Conservation (phyloP, 2,797 vertebrate species). For the Pantherophis alleghaniensis region DNA sequence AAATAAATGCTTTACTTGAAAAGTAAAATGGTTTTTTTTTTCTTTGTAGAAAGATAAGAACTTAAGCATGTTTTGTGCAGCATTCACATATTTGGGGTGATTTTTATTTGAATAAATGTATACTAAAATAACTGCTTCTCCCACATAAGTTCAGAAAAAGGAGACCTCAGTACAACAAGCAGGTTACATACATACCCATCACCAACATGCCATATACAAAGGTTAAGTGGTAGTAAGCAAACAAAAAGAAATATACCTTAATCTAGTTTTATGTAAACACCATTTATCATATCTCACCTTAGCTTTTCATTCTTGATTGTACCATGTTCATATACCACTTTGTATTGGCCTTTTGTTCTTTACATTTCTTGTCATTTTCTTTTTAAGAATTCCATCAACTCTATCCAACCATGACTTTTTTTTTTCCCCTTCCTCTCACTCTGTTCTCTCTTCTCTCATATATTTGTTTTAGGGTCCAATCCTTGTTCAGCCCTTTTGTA, state of each 20-base stretch:
- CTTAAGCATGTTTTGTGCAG: background rate
- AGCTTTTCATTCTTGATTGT: background rate
- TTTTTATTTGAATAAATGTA: background rate
- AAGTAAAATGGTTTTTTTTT: background rate
- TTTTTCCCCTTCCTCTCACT: background rate
- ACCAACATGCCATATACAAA: background rate
- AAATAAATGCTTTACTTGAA: conserved; percentile 67
- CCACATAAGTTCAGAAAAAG: background rate
- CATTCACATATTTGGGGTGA: background rate
- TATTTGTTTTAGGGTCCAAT: background rate
- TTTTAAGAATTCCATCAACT: background rate
- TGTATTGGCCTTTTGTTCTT: background rate
- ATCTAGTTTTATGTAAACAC: background rate
- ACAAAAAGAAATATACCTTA: background rate
- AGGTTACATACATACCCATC: background rate
- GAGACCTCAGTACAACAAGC: background rate
- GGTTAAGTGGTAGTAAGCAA: background rate
- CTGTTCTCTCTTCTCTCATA: background rate
- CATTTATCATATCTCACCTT: background rate
- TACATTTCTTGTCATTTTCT: background rate
- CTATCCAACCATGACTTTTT: background rate
- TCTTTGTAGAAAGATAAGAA: background rate
- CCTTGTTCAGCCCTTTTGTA: background rate
- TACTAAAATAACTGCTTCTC: background rate
- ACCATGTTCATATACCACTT: background rate